Conservation (phyloP, 1,140 invertebrate species). For the Anthonomus grandis region DNA sequence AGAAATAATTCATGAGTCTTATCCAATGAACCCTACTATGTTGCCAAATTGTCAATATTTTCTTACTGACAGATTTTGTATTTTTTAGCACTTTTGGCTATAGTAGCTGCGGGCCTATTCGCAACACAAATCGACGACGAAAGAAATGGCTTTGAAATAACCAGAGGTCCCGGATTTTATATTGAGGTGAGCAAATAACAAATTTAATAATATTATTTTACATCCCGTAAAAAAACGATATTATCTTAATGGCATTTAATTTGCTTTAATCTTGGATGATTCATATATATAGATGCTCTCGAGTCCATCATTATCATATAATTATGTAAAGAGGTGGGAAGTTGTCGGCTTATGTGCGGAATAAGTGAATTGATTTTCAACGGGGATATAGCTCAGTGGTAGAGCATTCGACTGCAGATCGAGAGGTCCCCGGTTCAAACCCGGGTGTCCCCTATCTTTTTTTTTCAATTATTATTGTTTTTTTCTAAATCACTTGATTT, state of each 20-base stretch:
- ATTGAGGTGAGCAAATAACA: slow-evolving; percentile 67
- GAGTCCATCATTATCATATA: too few relatives aligned
- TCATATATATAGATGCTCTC: too few relatives aligned
- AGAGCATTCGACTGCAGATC: slow-evolving; percentile 92
- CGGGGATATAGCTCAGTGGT: slow-evolving; percentile 72
- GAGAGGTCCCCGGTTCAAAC: slow-evolving; percentile 90
- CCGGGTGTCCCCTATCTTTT: slow-evolving; percentile 74
- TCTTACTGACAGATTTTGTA: background rate
- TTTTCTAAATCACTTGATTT: too few relatives aligned
- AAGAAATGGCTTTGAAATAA: slow-evolving; percentile 67
- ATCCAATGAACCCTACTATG: too few relatives aligned
- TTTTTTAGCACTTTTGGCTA: slow-evolving; percentile 69
- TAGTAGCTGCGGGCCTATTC: slow-evolving; percentile 74
- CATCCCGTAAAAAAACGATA: too few relatives aligned
- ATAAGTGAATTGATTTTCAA: too few relatives aligned
- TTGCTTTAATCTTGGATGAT: too few relatives aligned
- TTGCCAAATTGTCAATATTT: slow-evolving; percentile 1
- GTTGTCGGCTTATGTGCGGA: too few relatives aligned
- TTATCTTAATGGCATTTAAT: too few relatives aligned
- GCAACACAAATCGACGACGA: slow-evolving; percentile 77
- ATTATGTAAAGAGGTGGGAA: too few relatives aligned
- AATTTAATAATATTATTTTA: too few relatives aligned
- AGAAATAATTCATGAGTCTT: too few relatives aligned
- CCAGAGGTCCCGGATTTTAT: slow-evolving; percentile 77
- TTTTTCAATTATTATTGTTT: slow-evolving; percentile 17